Evolutionary conservation across 2,888 invertebrate genomes (phyloP), one percentile per base, ranked within the genome.

Genomic region (Sesamia inferens): DNA sequence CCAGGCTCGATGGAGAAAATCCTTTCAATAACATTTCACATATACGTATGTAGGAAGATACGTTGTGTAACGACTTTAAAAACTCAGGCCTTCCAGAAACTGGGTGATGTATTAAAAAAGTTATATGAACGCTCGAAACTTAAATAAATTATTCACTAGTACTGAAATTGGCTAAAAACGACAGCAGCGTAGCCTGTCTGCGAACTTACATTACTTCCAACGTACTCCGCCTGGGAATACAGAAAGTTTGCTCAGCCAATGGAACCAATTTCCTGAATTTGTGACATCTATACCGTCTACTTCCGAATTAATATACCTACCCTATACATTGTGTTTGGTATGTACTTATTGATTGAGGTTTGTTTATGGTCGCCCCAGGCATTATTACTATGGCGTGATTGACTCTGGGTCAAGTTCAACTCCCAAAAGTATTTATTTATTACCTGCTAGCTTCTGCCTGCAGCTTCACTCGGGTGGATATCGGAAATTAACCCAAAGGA

Each of bases 181-280:
- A 85, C 85, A 84, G 82, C 78, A 71, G 64, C 76, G 68, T 68
- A 68, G 81, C 83, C 84, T 85, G 91, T 92, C 91, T 91, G 88
- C 81, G 84, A 93, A 93, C 90, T 93, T 92, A 89, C 89, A 89
- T 90, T 89, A 87, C 86, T 89, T 89, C 85, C 87, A 88, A 89
- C 85, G 83, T 88, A 88, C 87, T 88, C 84, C 73, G 79, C 81
- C 71, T 83, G 89, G 89, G 90, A 88, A 87, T 89, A 87, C 87
- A 85, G 86, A 89, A 93, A 92, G 88, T 93, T 93, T 90, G 87
- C 81, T 84, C 87, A 90, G 87, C 88, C 92, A 90, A 89, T 91
- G 91, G 90, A 92, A 91, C 90, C 91, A 92, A 93, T 93, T 93
- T 92, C 91, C 91, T 89, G 90, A 90, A 90, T 90, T 88, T 89